These are phyloP conservation scores for Drosophila paramelanica DNA, from an alignment of 2,888 invertebrate genomes.

Conservation along the genomic window DNA sequence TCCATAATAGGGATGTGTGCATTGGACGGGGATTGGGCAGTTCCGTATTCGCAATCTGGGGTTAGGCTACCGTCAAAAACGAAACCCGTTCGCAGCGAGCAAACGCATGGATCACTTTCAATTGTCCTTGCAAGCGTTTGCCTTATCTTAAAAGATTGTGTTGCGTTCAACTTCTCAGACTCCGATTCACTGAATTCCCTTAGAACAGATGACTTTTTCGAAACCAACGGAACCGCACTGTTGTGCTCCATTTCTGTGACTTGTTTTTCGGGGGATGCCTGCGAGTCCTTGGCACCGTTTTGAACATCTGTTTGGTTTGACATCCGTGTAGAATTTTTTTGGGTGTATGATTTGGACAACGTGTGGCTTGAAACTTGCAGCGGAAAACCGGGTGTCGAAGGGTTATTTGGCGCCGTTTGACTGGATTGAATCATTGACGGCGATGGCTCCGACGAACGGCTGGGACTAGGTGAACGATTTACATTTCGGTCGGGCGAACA, in stretches of 20 bases:
- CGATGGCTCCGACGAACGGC: neutral
- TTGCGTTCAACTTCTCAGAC: neutral
- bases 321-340: neutral
- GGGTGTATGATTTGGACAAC: neutral
- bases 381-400: too few species aligned
- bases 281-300: neutral
- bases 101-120: neutral
- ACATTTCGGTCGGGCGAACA: neutral
- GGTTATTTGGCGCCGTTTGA: neutral
- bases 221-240: neutral
- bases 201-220: too few species aligned
- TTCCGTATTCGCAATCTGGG: too few species aligned
- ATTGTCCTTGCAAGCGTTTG: neutral
- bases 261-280: neutral
- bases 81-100: neutral
- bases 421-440: constrained; percentile 1
- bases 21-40: neutral
- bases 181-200: neutral
- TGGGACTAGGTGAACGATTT: neutral
- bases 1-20: neutral
- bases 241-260: neutral
- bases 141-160: neutral
- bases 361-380: too few species aligned
- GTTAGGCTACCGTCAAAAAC: neutral
- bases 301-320: neutral